Evolutionary conservation across 2,797 vertebrate species (phyloP).

Genomic region (Dendrocincla tyrannina): DNA sequence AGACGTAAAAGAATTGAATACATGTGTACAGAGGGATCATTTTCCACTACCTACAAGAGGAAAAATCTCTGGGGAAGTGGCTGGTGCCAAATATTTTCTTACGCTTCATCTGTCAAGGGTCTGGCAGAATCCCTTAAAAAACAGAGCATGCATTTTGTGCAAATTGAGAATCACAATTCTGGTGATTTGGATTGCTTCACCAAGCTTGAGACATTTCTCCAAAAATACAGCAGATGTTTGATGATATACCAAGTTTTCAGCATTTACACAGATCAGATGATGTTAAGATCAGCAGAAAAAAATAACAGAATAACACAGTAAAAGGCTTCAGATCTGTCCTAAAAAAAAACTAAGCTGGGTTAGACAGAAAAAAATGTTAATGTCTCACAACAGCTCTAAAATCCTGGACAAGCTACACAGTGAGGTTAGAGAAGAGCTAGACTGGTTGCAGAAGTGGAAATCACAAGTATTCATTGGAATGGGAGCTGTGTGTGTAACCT

Average conservation of each 20-base stretch:
- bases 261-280: conserved; percentile 50
- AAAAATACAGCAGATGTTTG: conserved; percentile 54
- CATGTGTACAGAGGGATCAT: conserved; percentile 58
- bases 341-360: not conserved
- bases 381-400: not conserved
- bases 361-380: not conserved
- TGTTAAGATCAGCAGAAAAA: conserved; percentile 43
- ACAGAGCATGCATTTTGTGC: conserved; percentile 22
- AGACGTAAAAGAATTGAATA: conserved; percentile 56
- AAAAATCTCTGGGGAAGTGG: conserved; percentile 61
- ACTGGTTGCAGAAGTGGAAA: not conserved
- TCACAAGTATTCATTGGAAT: not conserved
- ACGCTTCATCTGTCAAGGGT: conserved; percentile 48
- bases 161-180: conserved; percentile 43
- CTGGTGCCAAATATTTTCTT: conserved; percentile 65
- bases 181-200: conserved; percentile 28
- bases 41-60: conserved; percentile 67
- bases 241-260: conserved; percentile 35
- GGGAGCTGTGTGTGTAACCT: not conserved
- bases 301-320: not conserved
- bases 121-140: conserved; percentile 54
- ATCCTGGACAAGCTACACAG: not conserved
- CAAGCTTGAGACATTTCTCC: conserved; percentile 25
- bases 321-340: not conserved
- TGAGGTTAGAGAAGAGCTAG: not conserved